Evolutionary conservation across 2,797 vertebrate genomes (phyloP), one percentile per base, ranked within the genome.

Genomic region (Gymnothorax reevesii): DNA sequence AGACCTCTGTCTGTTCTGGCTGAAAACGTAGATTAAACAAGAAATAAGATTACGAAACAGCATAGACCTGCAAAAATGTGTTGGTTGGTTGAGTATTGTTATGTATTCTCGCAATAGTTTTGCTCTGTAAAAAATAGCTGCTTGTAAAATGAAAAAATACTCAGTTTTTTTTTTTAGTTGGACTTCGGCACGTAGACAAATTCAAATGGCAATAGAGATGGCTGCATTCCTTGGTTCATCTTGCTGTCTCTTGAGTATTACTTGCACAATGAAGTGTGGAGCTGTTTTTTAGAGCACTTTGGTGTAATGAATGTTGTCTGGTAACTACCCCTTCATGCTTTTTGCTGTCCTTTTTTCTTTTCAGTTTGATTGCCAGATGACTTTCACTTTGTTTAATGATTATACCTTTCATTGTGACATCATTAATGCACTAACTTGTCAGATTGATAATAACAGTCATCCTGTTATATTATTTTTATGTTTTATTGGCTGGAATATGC

Each of bases 291-390:
- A 25, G 27, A 62, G 49, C 69, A 27, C 55, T 49, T 87, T 84
- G 84, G 82, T 86, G 52, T 89, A 66, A 85, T 84, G 57, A 33
- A 82, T 88, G 86, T 89, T 86, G 84, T 85, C 85, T 87, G 84
- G 86, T 86, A 86, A 83, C 88, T 87, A 85, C 86, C 79, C 57
- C 59, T 66, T 42, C 57, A 69, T 83, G 13, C 59, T 77, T 54
- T 79, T 55, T 22, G 20, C 42, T 87, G 13, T 87, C 52, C 54
- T 33, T 75, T 20, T 54, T 55, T 42, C 33, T 57, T 79, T 87
- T 52, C 59, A 83, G 84, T 79, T 73, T 55, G 57, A 84, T 84
- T 73, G 55, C 59, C 79, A 64, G 82, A 83, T 57, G 33, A 20
- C 80, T 82, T 20, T 52, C 10, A 22, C 33, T 75, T 25, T 13